phyloP scores from a whole-genome alignment of 2,888 invertebrate species.

The Cylindroiulus punctatus region DNA sequence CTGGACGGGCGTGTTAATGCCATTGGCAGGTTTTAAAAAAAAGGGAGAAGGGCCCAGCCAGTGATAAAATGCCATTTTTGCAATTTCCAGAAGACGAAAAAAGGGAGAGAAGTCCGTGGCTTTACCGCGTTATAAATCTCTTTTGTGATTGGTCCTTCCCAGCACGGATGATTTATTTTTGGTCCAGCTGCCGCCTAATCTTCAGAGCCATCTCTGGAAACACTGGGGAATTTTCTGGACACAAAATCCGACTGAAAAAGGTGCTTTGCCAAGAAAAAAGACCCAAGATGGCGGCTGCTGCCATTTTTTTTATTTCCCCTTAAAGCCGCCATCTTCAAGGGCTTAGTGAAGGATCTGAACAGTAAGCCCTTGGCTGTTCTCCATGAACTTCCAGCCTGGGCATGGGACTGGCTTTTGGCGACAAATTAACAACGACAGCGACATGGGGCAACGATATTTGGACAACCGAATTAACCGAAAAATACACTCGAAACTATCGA shows the following conservation, averaged over 20 bases:
- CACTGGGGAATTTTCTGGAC: not conserved
- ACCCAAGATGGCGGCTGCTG: not conserved
- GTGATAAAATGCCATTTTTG: slow-evolving; percentile 32
- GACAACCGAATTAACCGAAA: not conserved
- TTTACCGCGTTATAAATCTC: slow-evolving; percentile 31
- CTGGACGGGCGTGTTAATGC: not conserved
- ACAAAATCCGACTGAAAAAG: not conserved
- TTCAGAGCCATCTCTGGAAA: slow-evolving; percentile 37
- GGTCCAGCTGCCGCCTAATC: slow-evolving; percentile 26
- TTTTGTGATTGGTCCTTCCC: not conserved
- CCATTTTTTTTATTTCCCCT: not conserved
- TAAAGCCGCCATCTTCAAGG: not conserved
- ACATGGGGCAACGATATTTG: not conserved
- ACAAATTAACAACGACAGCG: slow-evolving; percentile 12
- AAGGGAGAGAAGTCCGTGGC: not conserved
- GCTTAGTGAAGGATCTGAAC: not conserved
- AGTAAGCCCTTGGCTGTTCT: not conserved
- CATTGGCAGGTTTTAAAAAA: not conserved
- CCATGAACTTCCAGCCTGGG: not conserved
- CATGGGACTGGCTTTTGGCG: not conserved
- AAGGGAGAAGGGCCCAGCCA: not conserved
- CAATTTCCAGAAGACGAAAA: not conserved
- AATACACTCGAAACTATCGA: not conserved
- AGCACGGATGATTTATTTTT: not conserved
- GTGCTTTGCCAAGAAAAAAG: not conserved